A percentile compares a stretch with the other conserved stretches of the same genome.
Conservation (phyloP, 2,888 invertebrate species). For the Frankliniella intonsa region DNA sequence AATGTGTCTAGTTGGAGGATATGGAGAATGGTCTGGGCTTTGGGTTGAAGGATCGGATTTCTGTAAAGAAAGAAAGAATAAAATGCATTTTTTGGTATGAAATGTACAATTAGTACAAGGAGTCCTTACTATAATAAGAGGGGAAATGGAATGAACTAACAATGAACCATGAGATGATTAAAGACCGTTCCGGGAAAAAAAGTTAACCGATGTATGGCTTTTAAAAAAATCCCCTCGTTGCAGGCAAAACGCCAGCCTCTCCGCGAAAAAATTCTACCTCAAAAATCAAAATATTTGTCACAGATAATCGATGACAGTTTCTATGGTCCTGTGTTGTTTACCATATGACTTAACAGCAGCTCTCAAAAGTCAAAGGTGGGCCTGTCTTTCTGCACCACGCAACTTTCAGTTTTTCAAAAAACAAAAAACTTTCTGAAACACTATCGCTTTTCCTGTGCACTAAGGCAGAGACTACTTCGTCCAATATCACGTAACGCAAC, state of each 20-base stretch:
- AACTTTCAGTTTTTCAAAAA: not conserved
- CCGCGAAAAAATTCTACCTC: not conserved
- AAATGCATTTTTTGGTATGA: slow-evolving; percentile 28
- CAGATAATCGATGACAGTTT: too few relatives aligned
- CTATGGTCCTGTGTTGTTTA: not conserved
- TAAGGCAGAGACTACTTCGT: not conserved
- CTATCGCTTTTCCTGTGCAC: slow-evolving; percentile 6
- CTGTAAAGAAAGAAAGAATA: slow-evolving; percentile 51
- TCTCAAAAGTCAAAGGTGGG: slow-evolving; percentile 33
- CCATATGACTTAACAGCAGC: slow-evolving; percentile 34
- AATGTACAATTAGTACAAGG: too few relatives aligned
- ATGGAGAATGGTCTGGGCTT: slow-evolving; percentile 58
- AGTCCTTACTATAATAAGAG: too few relatives aligned
- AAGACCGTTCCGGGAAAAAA: too few relatives aligned
- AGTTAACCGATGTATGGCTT: too few relatives aligned
- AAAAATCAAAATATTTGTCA: not conserved
- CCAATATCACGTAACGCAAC: not conserved
- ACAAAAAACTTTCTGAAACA: not conserved
- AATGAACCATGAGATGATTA: too few relatives aligned
- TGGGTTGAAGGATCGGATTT: slow-evolving; percentile 56
- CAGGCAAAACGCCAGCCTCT: not conserved
- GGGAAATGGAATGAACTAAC: too few relatives aligned
- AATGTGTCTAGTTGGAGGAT: slow-evolving; percentile 39
- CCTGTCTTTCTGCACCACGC: not conserved
- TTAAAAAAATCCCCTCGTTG: too few relatives aligned